Conservation (phyloP, 2,888 invertebrate species). For the Ryuthela nishihirai region DNA sequence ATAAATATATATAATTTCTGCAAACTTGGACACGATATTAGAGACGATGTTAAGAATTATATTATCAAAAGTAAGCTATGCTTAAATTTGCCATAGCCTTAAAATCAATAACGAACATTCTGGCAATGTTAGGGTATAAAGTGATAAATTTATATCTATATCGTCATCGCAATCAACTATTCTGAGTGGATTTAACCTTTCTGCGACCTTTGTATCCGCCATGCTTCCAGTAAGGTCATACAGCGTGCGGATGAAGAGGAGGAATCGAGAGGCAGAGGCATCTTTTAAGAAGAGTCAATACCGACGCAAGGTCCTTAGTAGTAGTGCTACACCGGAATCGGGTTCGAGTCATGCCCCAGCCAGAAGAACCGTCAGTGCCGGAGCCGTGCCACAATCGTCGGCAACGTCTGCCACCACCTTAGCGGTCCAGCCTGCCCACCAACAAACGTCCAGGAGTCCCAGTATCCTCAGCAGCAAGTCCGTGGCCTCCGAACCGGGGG, state of each 20-base stretch:
- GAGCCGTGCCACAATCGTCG: constrained; percentile 2
- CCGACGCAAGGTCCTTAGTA: constrained; percentile 12
- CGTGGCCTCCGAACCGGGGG: constrained; percentile 21
- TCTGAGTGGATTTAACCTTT: too few species aligned
- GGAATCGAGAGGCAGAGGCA: constrained; percentile 38
- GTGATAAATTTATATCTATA: too few species aligned
- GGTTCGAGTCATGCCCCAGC: constrained; percentile 12
- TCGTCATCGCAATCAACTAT: too few species aligned
- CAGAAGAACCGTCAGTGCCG: constrained; percentile 30
- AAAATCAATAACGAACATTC: too few species aligned
- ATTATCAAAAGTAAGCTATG: too few species aligned
- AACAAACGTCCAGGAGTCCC: constrained; percentile 3
- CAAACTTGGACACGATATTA: too few species aligned
- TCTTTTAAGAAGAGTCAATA: constrained; percentile 38
- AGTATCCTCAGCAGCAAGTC: constrained; percentile 26
- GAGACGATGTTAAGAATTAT: too few species aligned
- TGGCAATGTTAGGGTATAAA: too few species aligned
- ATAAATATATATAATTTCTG: too few species aligned
- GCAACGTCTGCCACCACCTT: too few species aligned
- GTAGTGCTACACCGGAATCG: background rate
- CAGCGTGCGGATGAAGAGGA: constrained; percentile 40
- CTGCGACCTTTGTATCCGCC: background rate
- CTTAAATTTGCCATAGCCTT: too few species aligned
- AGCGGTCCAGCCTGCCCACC: background rate
- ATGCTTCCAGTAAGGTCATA: constrained; percentile 42